Conservation (phyloP, 2,888 invertebrate genomes). For the Geotrupes spiniger region DNA sequence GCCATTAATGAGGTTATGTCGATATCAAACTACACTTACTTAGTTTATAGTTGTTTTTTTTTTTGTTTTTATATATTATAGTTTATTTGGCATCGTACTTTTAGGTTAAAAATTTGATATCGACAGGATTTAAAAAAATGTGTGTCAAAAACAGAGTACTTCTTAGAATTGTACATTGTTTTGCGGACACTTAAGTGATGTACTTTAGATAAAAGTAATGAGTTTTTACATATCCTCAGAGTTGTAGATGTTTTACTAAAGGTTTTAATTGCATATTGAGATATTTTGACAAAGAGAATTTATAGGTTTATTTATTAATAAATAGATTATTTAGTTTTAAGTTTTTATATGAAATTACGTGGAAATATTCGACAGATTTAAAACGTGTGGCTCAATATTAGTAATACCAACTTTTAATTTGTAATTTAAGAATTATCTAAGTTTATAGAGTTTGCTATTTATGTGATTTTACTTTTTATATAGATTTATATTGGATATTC, state of each 20-base stretch:
- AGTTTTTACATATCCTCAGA: conserved; percentile 17
- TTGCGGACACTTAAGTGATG: conserved; percentile 12
- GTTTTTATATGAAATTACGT: conserved; percentile 26
- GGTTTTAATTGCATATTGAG: conserved; percentile 11
- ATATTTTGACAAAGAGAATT: conserved; percentile 24
- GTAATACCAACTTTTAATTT: conserved; percentile 23
- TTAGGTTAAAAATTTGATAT: conserved; percentile 29
- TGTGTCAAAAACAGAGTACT: conserved; percentile 9
- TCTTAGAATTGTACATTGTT: conserved; percentile 18
- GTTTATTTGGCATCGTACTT: conserved; percentile 35
- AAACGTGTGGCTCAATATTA: conserved; percentile 26
- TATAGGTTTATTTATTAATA: conserved; percentile 30
- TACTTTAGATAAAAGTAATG: conserved; percentile 15
- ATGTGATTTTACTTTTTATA: conserved; percentile 34
- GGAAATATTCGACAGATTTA: conserved; percentile 16
- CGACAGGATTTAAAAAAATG: conserved; percentile 18
- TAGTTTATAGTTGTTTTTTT: conserved; percentile 32
- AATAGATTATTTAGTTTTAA: conserved; percentile 26
- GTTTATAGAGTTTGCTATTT: conserved; percentile 29
- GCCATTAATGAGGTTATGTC: conserved; percentile 18
- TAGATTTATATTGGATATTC: conserved; percentile 29
- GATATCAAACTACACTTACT: conserved; percentile 23
- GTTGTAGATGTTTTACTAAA: conserved; percentile 12
- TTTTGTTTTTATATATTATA: conserved; percentile 20
- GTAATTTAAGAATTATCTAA: conserved; percentile 14